Evolutionary conservation across 2,113 vertebrate genomes (phyloP).

Genomic region (Edolisoma coerulescens): DNA sequence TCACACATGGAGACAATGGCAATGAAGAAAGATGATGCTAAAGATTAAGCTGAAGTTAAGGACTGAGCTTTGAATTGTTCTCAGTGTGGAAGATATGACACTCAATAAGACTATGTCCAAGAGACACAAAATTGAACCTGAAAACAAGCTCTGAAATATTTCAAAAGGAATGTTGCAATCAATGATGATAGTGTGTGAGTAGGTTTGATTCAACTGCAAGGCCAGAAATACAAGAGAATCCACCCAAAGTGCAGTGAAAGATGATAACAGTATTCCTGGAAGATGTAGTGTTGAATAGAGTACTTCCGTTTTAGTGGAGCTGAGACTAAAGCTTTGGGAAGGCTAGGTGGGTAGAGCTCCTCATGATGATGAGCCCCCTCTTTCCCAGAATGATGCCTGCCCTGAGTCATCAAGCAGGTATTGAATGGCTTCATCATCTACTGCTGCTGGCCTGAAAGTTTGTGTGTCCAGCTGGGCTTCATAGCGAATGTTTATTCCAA

Average conservation of each 20-base stretch:
- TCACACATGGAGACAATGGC: not conserved
- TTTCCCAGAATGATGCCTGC: not conserved
- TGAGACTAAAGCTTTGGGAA: not conserved
- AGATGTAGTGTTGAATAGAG: not conserved
- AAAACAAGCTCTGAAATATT: not conserved
- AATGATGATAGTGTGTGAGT: fast-evolving
- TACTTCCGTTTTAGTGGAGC: not conserved
- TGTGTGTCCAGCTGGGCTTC: not conserved
- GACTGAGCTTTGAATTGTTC: not conserved
- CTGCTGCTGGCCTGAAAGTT: not conserved
- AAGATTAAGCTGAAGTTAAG: not conserved
- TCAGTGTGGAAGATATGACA: not conserved
- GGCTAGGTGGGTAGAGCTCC: not conserved
- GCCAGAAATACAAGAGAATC: not conserved
- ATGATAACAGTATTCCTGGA: not conserved
- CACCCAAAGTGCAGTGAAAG: not conserved
- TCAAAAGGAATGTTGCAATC: not conserved
- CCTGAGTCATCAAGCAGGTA: not conserved
- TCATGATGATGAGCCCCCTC: fast-evolving
- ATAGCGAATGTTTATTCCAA: not conserved
- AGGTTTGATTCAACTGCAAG: not conserved
- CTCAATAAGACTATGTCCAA: not conserved
- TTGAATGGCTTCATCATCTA: not conserved
- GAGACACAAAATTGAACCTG: not conserved
- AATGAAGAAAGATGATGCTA: not conserved